These are phyloP conservation scores for Clamator glandarius DNA, from an alignment of 2,797 vertebrate genomes.

Conservation along the genomic window DNA sequence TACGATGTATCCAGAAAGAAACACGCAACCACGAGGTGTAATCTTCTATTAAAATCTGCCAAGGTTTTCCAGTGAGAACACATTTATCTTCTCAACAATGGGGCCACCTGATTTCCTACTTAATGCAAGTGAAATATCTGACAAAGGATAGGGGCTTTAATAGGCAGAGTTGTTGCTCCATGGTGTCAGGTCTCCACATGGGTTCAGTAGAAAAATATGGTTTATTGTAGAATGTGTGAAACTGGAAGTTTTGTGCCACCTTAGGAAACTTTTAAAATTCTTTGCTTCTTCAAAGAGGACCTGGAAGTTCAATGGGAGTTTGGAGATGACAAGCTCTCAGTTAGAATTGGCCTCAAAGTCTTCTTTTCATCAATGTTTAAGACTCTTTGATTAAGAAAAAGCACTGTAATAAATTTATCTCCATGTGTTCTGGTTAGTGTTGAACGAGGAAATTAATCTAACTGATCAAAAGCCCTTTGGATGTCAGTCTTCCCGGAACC, in stretches of 20 bases:
- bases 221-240: not conserved
- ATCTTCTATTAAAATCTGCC: conserved; percentile 35
- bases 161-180: not conserved
- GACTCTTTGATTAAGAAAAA: not conserved
- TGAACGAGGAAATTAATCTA: conserved; percentile 8
- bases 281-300: conserved; percentile 22
- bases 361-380: not conserved
- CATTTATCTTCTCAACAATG: conserved; percentile 3
- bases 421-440: not conserved
- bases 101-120: not conserved
- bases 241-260: conserved; percentile 1
- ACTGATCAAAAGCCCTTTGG: not conserved
- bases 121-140: conserved; percentile 2
- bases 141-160: conserved; percentile 48
- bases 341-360: not conserved
- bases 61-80: not conserved
- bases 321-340: not conserved
- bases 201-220: not conserved
- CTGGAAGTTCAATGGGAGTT: not conserved
- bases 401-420: conserved; percentile 3
- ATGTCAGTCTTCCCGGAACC: too few relatives aligned
- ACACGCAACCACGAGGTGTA: conserved; percentile 31
- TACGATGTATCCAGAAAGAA: conserved; percentile 42
- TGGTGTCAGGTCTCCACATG: conserved; percentile 31
- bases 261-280: conserved; percentile 25